A percentile compares a stretch with the other conserved stretches of the same genome.
Evolutionary conservation across 1,140 invertebrate species (phyloP).

Genomic region (Hypothenemus hampei): DNA sequence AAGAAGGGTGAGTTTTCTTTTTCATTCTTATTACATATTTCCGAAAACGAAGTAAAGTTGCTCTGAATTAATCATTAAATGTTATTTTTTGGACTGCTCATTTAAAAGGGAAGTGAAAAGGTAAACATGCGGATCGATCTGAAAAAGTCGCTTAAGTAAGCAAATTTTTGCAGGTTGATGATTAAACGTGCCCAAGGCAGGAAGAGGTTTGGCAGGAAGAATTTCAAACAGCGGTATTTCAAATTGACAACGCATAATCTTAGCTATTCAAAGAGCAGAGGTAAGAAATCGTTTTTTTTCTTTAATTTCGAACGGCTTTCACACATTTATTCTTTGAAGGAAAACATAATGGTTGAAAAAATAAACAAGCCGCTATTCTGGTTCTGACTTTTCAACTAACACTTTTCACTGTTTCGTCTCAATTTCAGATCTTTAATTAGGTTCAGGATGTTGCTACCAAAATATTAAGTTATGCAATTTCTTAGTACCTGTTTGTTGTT

Average conservation of each 20-base stretch:
- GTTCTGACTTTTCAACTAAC: too few relatives aligned
- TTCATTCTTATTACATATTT: neutral
- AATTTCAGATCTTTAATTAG: too few relatives aligned
- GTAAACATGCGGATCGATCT: too few relatives aligned
- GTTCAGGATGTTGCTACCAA: too few relatives aligned
- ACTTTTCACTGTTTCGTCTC: too few relatives aligned
- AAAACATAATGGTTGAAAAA: too few relatives aligned
- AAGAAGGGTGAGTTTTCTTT: conserved; percentile 73
- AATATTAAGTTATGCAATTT: too few relatives aligned
- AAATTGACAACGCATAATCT: conserved; percentile 76
- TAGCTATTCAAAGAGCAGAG: conserved; percentile 80
- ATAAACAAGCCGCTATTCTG: too few relatives aligned
- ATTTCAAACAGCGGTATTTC: conserved; percentile 85
- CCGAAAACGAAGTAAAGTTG: neutral
- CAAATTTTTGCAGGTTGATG: conserved; percentile 64
- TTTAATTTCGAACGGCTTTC: neutral
- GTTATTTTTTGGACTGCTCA: neutral
- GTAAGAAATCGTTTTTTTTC: conserved; percentile 45
- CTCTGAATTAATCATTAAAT: neutral
- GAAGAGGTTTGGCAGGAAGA: conserved; percentile 75
- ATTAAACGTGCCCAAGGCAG: conserved; percentile 82
- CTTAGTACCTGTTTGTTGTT: too few relatives aligned
- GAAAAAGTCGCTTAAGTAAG: too few relatives aligned
- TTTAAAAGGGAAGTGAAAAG: conserved; percentile 23
- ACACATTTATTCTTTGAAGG: too few relatives aligned